A percentile compares a stretch with the other conserved stretches of the same genome.
phyloP scores from a whole-genome alignment of 2,888 invertebrate species.

The Ophonus ardosiacus region DNA sequence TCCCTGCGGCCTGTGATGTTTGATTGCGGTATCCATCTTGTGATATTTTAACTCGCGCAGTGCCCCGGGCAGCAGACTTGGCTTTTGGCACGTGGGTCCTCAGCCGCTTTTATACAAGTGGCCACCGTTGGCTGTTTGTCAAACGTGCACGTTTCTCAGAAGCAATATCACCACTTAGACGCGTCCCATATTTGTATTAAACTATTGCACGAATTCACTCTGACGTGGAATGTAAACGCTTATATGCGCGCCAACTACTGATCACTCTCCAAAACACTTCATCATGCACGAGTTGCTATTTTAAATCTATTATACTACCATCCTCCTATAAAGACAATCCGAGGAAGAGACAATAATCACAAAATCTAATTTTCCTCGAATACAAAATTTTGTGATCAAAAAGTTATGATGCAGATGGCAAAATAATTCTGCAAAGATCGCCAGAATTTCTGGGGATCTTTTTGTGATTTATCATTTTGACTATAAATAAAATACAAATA shows the following conservation, averaged over 20 bases:
- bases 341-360: too few species aligned
- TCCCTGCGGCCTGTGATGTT: constrained; percentile 22
- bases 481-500: too few species aligned
- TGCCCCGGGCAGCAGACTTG: background rate
- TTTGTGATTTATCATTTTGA: too few species aligned
- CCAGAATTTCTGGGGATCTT: too few species aligned
- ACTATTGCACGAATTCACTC: constrained; percentile 18
- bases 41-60: constrained; percentile 33
- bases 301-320: background rate
- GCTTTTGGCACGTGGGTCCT: constrained; percentile 31
- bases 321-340: background rate
- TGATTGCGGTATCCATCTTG: constrained; percentile 56
- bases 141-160: constrained; percentile 21
- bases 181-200: constrained; percentile 44
- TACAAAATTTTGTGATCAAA: too few species aligned
- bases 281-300: background rate
- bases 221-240: background rate
- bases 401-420: too few species aligned
- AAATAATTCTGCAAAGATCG: too few species aligned
- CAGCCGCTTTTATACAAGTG: background rate
- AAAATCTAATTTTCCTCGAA: too few species aligned
- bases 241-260: constrained; percentile 12
- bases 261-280: background rate
- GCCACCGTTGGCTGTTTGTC: constrained; percentile 38
- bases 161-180: constrained; percentile 38